Conservation (phyloP, 2,888 invertebrate species). For the Megaustenia siamemsis region DNA sequence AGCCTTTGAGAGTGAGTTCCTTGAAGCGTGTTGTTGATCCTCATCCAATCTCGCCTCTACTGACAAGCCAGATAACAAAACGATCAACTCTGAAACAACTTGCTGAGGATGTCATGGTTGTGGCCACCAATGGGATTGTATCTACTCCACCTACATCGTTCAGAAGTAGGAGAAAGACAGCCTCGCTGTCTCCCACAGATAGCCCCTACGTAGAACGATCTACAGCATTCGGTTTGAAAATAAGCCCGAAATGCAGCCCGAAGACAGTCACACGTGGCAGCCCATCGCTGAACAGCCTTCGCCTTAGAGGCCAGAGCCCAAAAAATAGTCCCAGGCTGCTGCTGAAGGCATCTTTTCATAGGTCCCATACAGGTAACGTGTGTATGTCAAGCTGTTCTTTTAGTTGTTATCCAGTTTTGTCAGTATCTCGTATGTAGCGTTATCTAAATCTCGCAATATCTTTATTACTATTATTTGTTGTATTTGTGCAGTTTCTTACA, state of each 20-base stretch:
- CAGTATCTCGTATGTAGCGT: too few species aligned
- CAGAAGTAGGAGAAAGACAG: background rate
- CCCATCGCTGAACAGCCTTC: conserved; percentile 43
- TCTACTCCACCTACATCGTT: conserved; percentile 37
- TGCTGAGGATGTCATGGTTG: conserved; percentile 46
- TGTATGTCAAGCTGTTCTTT: background rate
- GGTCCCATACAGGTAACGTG: conserved; percentile 31
- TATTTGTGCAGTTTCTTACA: too few species aligned
- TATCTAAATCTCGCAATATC: too few species aligned
- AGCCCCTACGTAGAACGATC: conserved; percentile 30
- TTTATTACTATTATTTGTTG: too few species aligned
- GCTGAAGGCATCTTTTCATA: conserved; percentile 40
- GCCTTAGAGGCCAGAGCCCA: conserved; percentile 21
- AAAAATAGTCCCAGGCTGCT: conserved; percentile 41
- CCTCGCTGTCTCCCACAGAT: conserved; percentile 32
- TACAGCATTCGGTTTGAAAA: background rate
- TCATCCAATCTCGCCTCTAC: background rate
- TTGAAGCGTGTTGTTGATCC: background rate
- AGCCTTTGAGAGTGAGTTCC: conserved; percentile 7
- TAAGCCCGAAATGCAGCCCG: conserved; percentile 44
- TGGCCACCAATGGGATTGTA: conserved; percentile 48
- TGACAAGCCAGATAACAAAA: background rate
- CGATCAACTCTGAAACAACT: conserved; percentile 37
- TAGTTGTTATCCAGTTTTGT: too few species aligned
- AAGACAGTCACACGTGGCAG: conserved; percentile 23